Percentiles rank a stretch among this genome's conserved stretches.
phyloP scores from a whole-genome alignment of 2,888 invertebrate genomes.

The Lydus trimaculatus region DNA sequence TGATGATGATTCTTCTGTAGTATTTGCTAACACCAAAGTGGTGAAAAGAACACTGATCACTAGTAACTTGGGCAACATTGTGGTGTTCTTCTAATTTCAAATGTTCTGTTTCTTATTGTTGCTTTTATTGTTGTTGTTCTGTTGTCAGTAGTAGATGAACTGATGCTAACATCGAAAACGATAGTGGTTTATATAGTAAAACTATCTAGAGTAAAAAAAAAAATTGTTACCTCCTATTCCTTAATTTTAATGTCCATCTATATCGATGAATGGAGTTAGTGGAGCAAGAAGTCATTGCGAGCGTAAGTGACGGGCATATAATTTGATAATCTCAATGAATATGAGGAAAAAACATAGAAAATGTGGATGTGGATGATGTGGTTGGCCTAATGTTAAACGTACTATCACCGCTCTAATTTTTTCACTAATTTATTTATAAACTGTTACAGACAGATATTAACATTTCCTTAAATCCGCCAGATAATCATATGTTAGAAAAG shows the following conservation, averaged over 20 bases:
- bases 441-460: constrained; percentile 20
- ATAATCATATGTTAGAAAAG: not conserved
- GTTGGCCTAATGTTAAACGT: constrained; percentile 18
- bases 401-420: constrained; percentile 43
- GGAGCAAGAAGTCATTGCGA: constrained; percentile 60
- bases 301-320: constrained; percentile 52
- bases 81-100: not conserved
- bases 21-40: not conserved
- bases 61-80: not conserved
- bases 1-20: not conserved
- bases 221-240: constrained; percentile 36
- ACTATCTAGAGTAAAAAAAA: constrained; percentile 38
- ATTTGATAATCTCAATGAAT: constrained; percentile 43
- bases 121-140: constrained; percentile 3
- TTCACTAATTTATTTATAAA: constrained; percentile 35
- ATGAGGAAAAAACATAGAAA: constrained; percentile 35
- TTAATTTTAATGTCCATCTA: constrained; percentile 41
- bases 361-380: constrained; percentile 12
- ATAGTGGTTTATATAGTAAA: constrained; percentile 44
- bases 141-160: constrained; percentile 19
- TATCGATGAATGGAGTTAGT: constrained; percentile 55
- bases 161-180: constrained; percentile 38
- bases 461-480: not conserved
- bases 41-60: not conserved
- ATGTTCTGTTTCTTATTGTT: not conserved